These are phyloP conservation scores for Cochlearius cochlearius DNA, from an alignment of 2,113 vertebrate species.

Conservation along the genomic window DNA sequence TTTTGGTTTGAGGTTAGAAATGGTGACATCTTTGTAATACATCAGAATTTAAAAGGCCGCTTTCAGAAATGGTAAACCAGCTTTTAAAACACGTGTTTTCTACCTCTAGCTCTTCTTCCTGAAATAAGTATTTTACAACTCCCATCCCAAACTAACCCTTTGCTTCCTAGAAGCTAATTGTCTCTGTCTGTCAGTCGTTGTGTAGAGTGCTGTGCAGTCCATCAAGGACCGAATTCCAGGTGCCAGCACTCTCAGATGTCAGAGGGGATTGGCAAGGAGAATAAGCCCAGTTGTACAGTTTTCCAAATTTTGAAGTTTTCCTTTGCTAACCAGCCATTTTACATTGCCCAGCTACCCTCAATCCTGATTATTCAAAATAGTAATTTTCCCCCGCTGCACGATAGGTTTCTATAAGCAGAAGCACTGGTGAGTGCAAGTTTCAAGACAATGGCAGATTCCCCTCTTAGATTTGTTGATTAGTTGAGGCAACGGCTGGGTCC, in stretches of 20 bases:
- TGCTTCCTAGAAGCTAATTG: not conserved
- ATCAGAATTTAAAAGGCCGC: not conserved
- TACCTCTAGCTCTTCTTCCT: not conserved
- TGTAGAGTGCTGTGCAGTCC: not conserved
- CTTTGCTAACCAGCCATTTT: not conserved
- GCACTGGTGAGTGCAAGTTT: not conserved
- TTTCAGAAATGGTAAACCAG: not conserved
- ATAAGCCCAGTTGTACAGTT: fast-evolving
- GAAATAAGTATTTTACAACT: not conserved
- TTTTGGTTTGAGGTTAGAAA: not conserved
- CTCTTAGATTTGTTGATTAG: not conserved
- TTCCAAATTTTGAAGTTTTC: not conserved
- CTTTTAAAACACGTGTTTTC: not conserved
- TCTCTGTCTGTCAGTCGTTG: not conserved
- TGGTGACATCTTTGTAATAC: not conserved
- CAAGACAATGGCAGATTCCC: not conserved
- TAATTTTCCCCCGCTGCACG: not conserved
- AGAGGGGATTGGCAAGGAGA: not conserved
- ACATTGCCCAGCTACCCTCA: not conserved
- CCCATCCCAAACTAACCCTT: not conserved
- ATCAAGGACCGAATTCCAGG: not conserved
- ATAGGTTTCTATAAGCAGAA: not conserved
- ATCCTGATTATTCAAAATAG: not conserved
- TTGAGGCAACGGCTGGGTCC: fast-evolving
- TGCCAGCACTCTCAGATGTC: not conserved